Percentiles rank a stretch among this genome's conserved stretches.
Conservation (phyloP, 2,888 invertebrate species). For the Andrena praecox region DNA sequence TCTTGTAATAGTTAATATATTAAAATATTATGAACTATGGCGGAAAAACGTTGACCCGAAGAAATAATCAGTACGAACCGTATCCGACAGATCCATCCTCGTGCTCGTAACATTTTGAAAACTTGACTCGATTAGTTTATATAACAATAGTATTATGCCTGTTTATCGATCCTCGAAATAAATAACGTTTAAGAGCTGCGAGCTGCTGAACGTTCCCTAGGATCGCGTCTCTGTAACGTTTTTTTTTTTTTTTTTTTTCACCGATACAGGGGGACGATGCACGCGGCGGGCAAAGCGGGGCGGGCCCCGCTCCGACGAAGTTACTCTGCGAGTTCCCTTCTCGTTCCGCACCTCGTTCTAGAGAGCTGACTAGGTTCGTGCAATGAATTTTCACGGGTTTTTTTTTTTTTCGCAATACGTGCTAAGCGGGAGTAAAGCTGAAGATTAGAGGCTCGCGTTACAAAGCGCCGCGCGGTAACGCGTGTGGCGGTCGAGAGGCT, state of each 20-base stretch:
- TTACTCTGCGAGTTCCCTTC: not conserved
- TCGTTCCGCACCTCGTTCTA: not conserved
- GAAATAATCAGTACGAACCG: slow-evolving; percentile 63
- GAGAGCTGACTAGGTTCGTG: not conserved
- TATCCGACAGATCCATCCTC: slow-evolving; percentile 57
- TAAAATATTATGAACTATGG: slow-evolving; percentile 77
- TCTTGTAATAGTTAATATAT: slow-evolving; percentile 71
- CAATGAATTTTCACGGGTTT: not conserved
- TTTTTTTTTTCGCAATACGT: not conserved
- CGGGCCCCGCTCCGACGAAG: not conserved
- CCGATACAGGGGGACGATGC: slow-evolving; percentile 51
- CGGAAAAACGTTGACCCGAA: slow-evolving; percentile 70
- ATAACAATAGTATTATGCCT: slow-evolving; percentile 70
- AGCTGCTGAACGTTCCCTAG: slow-evolving; percentile 46
- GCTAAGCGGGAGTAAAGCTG: not conserved
- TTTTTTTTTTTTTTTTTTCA: not conserved
- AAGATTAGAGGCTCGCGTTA: not conserved
- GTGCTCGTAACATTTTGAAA: slow-evolving; percentile 62
- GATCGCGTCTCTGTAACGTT: slow-evolving; percentile 38
- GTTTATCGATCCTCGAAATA: slow-evolving; percentile 66
- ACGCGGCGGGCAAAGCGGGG: slow-evolving; percentile 6
- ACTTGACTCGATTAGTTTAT: slow-evolving; percentile 65
- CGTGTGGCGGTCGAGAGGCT: too few relatives aligned
- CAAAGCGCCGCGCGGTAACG: not conserved
- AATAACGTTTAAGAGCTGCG: slow-evolving; percentile 59